A percentile compares a stretch with the other conserved stretches of the same genome.
Conservation (phyloP, 2,888 invertebrate genomes). For the Rotaria magnacalcarata region DNA sequence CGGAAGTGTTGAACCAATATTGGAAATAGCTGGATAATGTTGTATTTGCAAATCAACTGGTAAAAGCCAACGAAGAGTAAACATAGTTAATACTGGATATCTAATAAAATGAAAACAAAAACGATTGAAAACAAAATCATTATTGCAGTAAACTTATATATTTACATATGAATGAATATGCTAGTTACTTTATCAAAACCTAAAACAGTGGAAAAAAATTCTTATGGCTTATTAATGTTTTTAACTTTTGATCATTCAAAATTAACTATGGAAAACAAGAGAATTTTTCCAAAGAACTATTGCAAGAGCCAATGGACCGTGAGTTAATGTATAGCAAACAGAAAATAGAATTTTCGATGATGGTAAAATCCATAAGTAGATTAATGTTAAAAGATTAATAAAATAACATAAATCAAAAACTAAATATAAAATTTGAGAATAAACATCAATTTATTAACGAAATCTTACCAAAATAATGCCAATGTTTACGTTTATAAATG, state of each 20-base stretch:
- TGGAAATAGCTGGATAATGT: conserved; percentile 5
- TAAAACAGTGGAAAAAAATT: neutral
- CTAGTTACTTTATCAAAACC: conserved; percentile 22
- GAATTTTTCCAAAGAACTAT: conserved; percentile 16
- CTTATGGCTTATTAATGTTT: too few species aligned
- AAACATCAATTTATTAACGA: neutral
- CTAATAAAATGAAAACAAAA: neutral
- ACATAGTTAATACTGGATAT: conserved; percentile 25
- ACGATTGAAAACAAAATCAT: neutral
- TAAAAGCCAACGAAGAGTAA: conserved; percentile 18
- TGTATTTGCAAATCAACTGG: neutral
- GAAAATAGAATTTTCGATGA: neutral
- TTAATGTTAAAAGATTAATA: conserved; percentile 19
- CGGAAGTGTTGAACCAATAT: neutral
- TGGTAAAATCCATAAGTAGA: conserved; percentile 23
- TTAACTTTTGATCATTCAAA: neutral
- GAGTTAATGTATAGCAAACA: neutral
- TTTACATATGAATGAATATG: conserved; percentile 11
- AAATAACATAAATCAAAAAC: conserved; percentile 23
- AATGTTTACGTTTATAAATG: conserved; percentile 1
- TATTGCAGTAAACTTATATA: neutral
- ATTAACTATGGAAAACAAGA: conserved; percentile 9
- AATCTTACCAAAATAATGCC: conserved; percentile 1
- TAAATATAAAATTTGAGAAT: neutral
- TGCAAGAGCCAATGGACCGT: neutral